Base-by-base conservation (phyloP, 23 tunicate species). In the Phallusia fumigata region DNA sequence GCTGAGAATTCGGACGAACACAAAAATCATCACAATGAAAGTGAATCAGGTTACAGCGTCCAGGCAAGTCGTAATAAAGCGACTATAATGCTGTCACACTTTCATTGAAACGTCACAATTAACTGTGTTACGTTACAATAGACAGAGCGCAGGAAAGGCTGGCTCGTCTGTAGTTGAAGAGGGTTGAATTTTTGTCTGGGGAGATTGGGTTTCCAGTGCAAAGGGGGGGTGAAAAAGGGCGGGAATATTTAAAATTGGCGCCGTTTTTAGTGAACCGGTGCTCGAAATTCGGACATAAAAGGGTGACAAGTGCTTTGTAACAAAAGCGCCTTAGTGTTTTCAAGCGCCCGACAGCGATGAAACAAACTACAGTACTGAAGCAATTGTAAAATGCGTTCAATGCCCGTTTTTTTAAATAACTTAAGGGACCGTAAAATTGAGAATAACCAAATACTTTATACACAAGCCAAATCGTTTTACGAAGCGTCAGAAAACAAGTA, bases 101-200 rank as follows among this genome's bases (percentile, higher is more conserved):
- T 58, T 58, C 69, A 58, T 58, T 58, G 69, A 58, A 22, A 58
- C 69, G 69, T 58, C 69, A 58, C 69, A 58, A 58, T 58, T 58
- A 24, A 24, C 28, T 58, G 69, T 58, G 69, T 58, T 58, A 13
- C 69, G 69, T 58, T 58, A 58, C 69, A 58, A 58, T 22, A 58
- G 69, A 58, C 69, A 58, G 69, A 24, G 28, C 69, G 16, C 69
- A 22, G 28, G 28, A 58, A 58, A 40, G 47, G 13, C 69, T 22
- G 69, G 69, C 3, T 24, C 28, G 11, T 58, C 69, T 58, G 15
- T 58, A 40, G 47, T 40, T 58, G 28, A 24, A 21, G 69, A 24
- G 69, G 26, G 26, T 24, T 58, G 28, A 58, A 24, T 58, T 58
- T 58, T 58, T 58, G 69, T 58, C 28, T 58, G 28, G 47, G 5